A percentile compares a stretch with the other conserved stretches of the same genome.
phyloP scores from a whole-genome alignment of 2,888 invertebrate genomes.

The Ennomos erosarius region DNA sequence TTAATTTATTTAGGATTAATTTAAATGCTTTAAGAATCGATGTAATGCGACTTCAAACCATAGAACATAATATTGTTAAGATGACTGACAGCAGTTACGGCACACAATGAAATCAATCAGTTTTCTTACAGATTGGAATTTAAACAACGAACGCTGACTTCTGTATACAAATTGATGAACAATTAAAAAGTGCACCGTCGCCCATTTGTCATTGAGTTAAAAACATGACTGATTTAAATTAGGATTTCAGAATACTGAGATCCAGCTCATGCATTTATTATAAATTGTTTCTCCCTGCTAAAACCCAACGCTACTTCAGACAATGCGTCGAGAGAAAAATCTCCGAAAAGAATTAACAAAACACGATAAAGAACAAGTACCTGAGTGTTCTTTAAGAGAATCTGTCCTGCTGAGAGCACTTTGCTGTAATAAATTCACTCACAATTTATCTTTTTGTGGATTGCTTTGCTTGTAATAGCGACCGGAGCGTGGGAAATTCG shows the following conservation, averaged over 20 bases:
- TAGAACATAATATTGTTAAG: too few relatives aligned
- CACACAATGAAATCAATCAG: too few relatives aligned
- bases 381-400: slow-evolving; percentile 69
- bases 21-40: too few relatives aligned
- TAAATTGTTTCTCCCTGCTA: slow-evolving; percentile 7
- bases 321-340: slow-evolving; percentile 25
- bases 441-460: slow-evolving; percentile 77
- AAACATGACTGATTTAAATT: too few relatives aligned
- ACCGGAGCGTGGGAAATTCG: slow-evolving; percentile 61
- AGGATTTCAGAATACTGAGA: background rate
- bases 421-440: slow-evolving; percentile 72
- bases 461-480: slow-evolving; percentile 67
- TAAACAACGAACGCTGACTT: too few relatives aligned
- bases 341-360: slow-evolving; percentile 59
- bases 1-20: too few relatives aligned
- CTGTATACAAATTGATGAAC: too few relatives aligned
- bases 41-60: too few relatives aligned
- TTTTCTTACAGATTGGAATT: too few relatives aligned
- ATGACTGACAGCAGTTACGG: too few relatives aligned
- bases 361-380: slow-evolving; percentile 64
- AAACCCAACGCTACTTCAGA: slow-evolving; percentile 22
- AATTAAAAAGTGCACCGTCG: too few relatives aligned
- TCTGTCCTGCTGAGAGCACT: slow-evolving; percentile 77
- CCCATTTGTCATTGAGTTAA: too few relatives aligned
- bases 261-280: slow-evolving; percentile 14